phyloP scores from a whole-genome alignment of 2,113 vertebrate genomes.

The Shinisaurus crocodilurus region DNA sequence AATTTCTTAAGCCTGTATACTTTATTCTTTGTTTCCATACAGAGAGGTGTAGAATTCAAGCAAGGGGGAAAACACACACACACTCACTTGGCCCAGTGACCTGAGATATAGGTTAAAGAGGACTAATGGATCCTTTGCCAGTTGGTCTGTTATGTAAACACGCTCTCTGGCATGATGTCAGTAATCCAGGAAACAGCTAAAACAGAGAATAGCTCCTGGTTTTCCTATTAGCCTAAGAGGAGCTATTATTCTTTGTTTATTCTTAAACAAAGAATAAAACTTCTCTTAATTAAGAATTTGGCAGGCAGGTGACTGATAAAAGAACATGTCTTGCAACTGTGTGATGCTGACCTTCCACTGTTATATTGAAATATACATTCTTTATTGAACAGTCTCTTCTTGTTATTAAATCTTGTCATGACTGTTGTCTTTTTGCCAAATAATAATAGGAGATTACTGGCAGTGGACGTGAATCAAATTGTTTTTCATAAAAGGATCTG shows the following conservation, averaged over 20 bases:
- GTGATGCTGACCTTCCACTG: background rate
- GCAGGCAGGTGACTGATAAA: background rate
- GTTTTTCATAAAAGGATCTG: background rate
- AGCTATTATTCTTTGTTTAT: too few relatives aligned
- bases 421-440: slow-evolving; percentile 8
- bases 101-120: slow-evolving; percentile 32
- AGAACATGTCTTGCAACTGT: background rate
- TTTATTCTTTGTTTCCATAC: background rate
- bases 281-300: slow-evolving; percentile 13
- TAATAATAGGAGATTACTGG: background rate
- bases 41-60: slow-evolving; percentile 14
- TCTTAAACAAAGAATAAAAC: too few relatives aligned
- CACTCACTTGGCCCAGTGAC: background rate
- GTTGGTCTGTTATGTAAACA: background rate
- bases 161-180: rapidly evolving
- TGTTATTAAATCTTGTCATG: background rate
- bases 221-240: too few relatives aligned
- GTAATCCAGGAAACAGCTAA: background rate
- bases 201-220: slow-evolving; percentile 35
- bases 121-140: slow-evolving; percentile 19
- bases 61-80: background rate
- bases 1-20: rapidly evolving
- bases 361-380: background rate
- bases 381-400: background rate
- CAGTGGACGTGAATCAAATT: background rate